Evolutionary conservation across 1,140 invertebrate species (phyloP), one percentile per base, ranked within the genome.

Genomic region (Nasonia vitripennis): DNA sequence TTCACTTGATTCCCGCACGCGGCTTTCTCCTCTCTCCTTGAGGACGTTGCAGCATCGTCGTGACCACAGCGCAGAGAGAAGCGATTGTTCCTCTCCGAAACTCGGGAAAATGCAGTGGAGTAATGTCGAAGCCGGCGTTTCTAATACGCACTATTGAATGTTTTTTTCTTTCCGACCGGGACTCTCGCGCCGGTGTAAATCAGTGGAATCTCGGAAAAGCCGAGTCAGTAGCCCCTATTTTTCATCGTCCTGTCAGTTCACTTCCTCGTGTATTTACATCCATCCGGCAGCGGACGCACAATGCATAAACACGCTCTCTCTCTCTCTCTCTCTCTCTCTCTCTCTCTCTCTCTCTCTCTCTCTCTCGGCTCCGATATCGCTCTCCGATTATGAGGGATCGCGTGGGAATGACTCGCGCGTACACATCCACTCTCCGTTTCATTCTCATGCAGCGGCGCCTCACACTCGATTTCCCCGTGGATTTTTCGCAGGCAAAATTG

Each of bases 381-480:
- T n/a, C n/a, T n/a, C n/a, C n/a, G n/a, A n/a, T n/a, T n/a, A n/a
- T n/a, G n/a, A 77, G 71, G 27, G 27, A 77, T 83, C 51, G 51
- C 73, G 73, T 75, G 51, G 51, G 70, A 83, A 83, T 68, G n/a
- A 41, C 48, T 62, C 17, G 45, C 23, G 48, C 67, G 20, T 70
- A 62, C 17, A 7, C 17, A 62, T 62, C 55, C 55, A 62, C 70
- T 71, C 27, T 74, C 55, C 70, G 4, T 45, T 55, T 77, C 73
- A 2, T 45, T 23, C 11, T 34, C 27, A 11, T 34, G 23, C 2
- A 10, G 12, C 11, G 4, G 27, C 62, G 70, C 14, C 55, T 70
- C 41, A 45, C 10, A 45, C 23, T 31, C 37, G 51, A 74, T 68
- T 78, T 83, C 31, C 73, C 81, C 55, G 81, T n/a, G 74, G 55